Base-by-base conservation (phyloP, 1,140 invertebrate genomes). In the Calosoma granatense region DNA sequence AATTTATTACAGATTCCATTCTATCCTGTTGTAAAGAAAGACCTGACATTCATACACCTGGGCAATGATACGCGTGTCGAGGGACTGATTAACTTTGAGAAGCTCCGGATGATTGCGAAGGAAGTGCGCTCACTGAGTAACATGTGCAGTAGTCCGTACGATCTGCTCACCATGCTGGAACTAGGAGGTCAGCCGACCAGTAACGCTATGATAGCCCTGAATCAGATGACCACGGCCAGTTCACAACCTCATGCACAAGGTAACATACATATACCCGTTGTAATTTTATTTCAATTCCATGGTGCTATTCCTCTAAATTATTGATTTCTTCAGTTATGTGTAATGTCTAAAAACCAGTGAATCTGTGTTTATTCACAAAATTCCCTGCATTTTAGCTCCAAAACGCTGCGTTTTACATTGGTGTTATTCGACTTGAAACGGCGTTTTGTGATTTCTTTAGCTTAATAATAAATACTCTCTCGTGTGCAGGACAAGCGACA, bases 21-120 rank as follows among this genome's bases (percentile, higher is more conserved):
- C 72, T 96, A 94, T 76, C 92, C 93, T 6, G 88, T 95, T 17
- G 91, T 95, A 1, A 93, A 92, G 66, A 99, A 99, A 78, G 97
- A 99, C 77, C 75, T 99, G 57, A 98, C 94, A 17, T 99, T 99
- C 68, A 97, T 98, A 61, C 91, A 99, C 74, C 76, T 97, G 58
- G 96, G 95, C 12, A 99, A 99, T 76, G 93, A 98, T 72, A 93
- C 94, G 0, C 82, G 84, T 66, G 88, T 97, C 2, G 94, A 98
- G 72, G 82, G 84, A 30, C 77, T 99, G 62, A 87, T 97, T 3
- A 99, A 99, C 75, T 99, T 99, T 72, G 97, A 99, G 71, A 99
- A 99, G 69, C 75, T 99, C 43, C 77, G 97, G 61, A 98, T 99
- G 93, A 93, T 99, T 59, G 92, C 96, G 2, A 97, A 97, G 72